Conservation (phyloP, 2,888 invertebrate genomes). For the Melipona beecheii region DNA sequence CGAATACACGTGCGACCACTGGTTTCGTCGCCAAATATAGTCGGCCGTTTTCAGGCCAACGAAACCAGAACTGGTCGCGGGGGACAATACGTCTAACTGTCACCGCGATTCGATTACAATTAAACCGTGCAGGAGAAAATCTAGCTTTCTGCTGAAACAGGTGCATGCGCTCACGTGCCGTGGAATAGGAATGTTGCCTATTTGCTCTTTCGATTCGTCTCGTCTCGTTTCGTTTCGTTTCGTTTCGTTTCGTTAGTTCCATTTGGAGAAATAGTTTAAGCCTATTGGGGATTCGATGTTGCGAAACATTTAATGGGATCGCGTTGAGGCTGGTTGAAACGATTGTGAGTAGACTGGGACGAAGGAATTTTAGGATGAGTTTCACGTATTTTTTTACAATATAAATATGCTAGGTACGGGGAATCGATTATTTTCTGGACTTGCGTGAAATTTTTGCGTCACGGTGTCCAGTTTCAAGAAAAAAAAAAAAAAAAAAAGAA, state of each 20-base stretch:
- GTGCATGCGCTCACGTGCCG: conserved; percentile 8
- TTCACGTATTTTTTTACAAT: neutral
- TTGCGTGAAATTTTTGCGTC: no score
- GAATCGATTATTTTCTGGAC: no score
- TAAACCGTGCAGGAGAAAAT: conserved; percentile 49
- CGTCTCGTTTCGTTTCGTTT: neutral
- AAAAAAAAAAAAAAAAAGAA: no score
- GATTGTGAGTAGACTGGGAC: neutral
- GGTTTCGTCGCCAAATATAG: conserved; percentile 58
- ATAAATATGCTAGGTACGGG: no score
- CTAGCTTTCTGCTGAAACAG: conserved; percentile 6
- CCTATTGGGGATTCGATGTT: neutral
- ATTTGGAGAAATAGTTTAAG: neutral
- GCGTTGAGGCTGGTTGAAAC: neutral
- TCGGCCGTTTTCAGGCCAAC: conserved; percentile 28
- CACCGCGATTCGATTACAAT: conserved; percentile 47
- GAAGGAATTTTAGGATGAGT: neutral
- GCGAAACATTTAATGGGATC: neutral
- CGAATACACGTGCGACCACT: conserved; percentile 30
- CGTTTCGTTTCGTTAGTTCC: neutral
- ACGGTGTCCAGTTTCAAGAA: no score
- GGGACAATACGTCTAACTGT: conserved; percentile 57
- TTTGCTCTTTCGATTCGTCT: neutral
- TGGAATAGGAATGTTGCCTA: neutral
- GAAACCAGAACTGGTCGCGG: conserved; percentile 58